Evolutionary conservation across 2,797 vertebrate species (phyloP).

Genomic region (Melopsittacus undulatus): DNA sequence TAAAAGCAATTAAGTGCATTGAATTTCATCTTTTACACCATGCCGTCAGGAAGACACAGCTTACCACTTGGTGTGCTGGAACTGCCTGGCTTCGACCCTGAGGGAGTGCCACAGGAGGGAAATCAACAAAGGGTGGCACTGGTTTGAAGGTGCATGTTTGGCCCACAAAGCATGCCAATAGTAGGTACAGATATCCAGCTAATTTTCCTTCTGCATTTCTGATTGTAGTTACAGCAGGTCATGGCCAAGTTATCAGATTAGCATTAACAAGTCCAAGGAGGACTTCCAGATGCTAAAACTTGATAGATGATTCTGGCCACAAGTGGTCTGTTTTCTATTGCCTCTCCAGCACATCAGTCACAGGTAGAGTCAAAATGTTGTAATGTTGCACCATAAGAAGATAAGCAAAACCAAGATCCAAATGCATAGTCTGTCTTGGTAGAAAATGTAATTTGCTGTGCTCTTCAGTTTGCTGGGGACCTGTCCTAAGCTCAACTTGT

Average conservation of each 20-base stretch:
- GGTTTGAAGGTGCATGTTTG: background rate
- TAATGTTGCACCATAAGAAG: background rate
- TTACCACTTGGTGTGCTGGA: too few relatives aligned
- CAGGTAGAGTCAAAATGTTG: background rate
- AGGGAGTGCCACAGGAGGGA: background rate
- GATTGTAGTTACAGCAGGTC: background rate
- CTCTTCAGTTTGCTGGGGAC: background rate
- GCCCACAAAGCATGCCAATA: rapidly evolving
- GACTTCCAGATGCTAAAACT: background rate
- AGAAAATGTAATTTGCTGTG: background rate
- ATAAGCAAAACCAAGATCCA: background rate
- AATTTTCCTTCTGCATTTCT: background rate
- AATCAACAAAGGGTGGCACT: background rate
- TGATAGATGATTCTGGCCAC: background rate
- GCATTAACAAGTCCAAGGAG: background rate
- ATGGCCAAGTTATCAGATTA: background rate
- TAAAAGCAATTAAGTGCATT: rapidly evolving
- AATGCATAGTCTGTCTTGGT: background rate
- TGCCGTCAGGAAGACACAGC: rapidly evolving
- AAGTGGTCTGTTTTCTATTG: background rate
- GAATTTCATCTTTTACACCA: background rate
- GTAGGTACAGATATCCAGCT: background rate
- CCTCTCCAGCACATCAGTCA: background rate
- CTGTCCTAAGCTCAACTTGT: background rate
- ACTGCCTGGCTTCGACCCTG: background rate